Conservation (phyloP, 2,113 vertebrate species). For the Trogon surrucura region DNA sequence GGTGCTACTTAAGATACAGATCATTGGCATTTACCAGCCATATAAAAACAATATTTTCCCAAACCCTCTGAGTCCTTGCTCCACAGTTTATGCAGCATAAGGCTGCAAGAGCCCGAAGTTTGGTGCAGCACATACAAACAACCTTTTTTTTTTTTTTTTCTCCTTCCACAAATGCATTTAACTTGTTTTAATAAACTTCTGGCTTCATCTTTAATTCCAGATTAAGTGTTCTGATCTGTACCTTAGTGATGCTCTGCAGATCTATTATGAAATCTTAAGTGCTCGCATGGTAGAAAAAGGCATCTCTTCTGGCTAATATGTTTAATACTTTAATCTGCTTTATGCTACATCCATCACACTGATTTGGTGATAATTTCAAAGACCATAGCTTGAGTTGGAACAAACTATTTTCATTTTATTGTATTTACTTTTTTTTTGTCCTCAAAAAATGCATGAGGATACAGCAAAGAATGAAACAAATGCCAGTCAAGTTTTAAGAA, state of each 20-base stretch:
- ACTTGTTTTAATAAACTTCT: not conserved
- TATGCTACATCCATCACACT: not conserved
- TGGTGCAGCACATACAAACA: not conserved
- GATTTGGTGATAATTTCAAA: not conserved
- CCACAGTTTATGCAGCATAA: slow-evolving; percentile 7
- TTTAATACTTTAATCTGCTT: not conserved
- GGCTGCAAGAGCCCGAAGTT: slow-evolving; percentile 13
- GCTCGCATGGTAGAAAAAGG: not conserved
- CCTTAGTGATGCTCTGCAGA: not conserved
- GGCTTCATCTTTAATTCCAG: slow-evolving; percentile 1
- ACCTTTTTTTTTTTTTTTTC: not conserved
- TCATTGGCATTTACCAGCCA: slow-evolving; percentile 52
- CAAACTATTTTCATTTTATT: not conserved
- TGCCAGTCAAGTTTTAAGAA: not conserved
- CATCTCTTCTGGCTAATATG: not conserved
- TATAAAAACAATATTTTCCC: slow-evolving; percentile 61
- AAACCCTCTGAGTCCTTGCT: slow-evolving; percentile 32
- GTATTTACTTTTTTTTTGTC: not conserved
- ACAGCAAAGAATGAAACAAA: not conserved
- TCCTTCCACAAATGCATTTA: not conserved
- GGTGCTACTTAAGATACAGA: slow-evolving; percentile 41
- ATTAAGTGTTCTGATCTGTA: not conserved
- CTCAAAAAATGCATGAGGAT: not conserved
- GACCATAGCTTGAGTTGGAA: not conserved
- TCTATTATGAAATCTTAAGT: not conserved